These are phyloP conservation scores for Saccostrea glomerata DNA, from an alignment of 1,140 invertebrate genomes.

Conservation along the genomic window DNA sequence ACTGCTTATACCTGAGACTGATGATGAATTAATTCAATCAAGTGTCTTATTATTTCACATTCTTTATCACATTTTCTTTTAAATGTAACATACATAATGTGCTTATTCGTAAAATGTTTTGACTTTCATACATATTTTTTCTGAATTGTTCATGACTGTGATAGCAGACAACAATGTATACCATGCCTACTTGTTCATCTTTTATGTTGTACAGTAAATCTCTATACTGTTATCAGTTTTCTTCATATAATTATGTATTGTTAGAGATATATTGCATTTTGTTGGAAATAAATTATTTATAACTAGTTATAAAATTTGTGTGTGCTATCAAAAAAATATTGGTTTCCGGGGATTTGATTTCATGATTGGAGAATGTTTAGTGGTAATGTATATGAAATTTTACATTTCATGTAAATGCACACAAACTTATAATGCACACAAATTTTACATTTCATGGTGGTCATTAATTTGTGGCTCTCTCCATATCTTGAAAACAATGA, in stretches of 20 bases:
- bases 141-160: neutral
- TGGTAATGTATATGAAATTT: too few relatives aligned
- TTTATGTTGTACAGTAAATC: neutral
- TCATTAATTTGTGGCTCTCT: too few relatives aligned
- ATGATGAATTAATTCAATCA: neutral
- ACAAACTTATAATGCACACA: too few relatives aligned
- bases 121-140: neutral
- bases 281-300: conserved; percentile 21
- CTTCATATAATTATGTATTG: neutral
- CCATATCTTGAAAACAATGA: too few relatives aligned
- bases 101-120: neutral
- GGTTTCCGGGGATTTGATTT: too few relatives aligned
- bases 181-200: neutral
- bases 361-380: too few relatives aligned
- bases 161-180: neutral
- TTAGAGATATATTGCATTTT: conserved; percentile 13
- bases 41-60: neutral
- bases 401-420: too few relatives aligned
- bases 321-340: neutral
- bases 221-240: neutral
- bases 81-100: neutral
- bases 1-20: neutral
- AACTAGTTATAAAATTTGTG: neutral
- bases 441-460: too few relatives aligned
- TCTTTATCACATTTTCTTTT: neutral